These are phyloP conservation scores for Lophotriccus pileatus DNA, from an alignment of 2,797 vertebrate species.

Conservation along the genomic window DNA sequence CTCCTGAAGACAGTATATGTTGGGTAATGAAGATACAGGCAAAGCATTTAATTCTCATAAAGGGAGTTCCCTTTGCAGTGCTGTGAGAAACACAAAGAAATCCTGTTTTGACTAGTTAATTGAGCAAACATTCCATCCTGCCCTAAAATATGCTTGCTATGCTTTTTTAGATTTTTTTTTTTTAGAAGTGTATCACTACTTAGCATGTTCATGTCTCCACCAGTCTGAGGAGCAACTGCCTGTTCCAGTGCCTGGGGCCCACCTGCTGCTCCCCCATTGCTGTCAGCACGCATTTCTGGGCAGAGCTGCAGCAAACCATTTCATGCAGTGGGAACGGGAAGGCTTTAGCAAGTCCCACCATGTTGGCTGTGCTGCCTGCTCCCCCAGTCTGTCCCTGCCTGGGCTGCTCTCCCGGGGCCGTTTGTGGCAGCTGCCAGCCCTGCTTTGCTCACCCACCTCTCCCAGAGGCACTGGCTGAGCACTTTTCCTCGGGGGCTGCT, in stretches of 20 bases:
- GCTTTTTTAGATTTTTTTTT: constrained; percentile 41
- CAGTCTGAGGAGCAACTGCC: constrained; percentile 14
- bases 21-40: background rate
- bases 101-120: constrained; percentile 62
- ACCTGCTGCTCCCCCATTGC: constrained; percentile 28
- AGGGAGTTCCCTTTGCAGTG: constrained; percentile 5
- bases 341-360: background rate
- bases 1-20: background rate
- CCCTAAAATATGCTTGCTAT: constrained; percentile 62
- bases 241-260: constrained; percentile 33
- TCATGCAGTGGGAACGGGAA: background rate
- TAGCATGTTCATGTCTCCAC: constrained; percentile 23
- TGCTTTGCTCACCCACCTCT: background rate
- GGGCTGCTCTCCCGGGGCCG: background rate
- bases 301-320: background rate
- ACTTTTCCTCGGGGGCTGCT: background rate
- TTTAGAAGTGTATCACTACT: background rate
- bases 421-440: background rate
- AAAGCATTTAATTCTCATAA: constrained; percentile 11
- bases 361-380: background rate
- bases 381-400: background rate
- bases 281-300: background rate
- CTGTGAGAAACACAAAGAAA: constrained; percentile 48
- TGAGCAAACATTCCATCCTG: constrained; percentile 64
- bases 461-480: background rate